Conservation (phyloP, 35 echinoderm and acorn worm species). For the Lytechinus variegatus region DNA sequence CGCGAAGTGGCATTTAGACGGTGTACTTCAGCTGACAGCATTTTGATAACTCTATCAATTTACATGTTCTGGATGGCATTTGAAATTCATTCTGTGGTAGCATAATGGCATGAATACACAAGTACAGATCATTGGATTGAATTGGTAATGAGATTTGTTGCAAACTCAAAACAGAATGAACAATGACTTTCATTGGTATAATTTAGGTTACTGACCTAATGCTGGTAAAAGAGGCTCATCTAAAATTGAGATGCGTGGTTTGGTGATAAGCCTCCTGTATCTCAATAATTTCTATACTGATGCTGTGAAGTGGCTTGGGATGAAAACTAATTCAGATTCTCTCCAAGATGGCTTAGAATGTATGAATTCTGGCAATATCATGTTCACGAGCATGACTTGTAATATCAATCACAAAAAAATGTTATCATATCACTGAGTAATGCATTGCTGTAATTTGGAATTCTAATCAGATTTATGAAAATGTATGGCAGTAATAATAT, state of each 20-base stretch:
- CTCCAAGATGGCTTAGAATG: not conserved
- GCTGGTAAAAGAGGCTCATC: not conserved
- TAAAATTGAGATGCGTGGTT: slow-evolving; percentile 11
- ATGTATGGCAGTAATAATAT: no score
- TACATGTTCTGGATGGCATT: slow-evolving; percentile 17
- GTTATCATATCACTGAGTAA: not conserved
- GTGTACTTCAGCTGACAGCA: slow-evolving; percentile 30
- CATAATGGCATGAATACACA: not conserved
- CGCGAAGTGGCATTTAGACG: slow-evolving; percentile 42
- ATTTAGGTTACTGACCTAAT: not conserved
- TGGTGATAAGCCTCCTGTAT: not conserved
- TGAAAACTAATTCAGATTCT: not conserved
- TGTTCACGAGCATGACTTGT: no score
- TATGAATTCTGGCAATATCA: not conserved
- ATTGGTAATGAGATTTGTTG: not conserved
- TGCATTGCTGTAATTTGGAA: not conserved
- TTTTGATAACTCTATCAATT: slow-evolving; percentile 39
- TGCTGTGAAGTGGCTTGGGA: not conserved
- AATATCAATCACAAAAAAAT: no score
- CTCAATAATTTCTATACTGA: not conserved
- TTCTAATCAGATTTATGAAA: not conserved
- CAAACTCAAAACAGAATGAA: not conserved
- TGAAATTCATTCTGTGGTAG: slow-evolving; percentile 34
- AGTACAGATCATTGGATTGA: not conserved
- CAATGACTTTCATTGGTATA: not conserved